These are phyloP conservation scores for Plutella xylostella DNA, from an alignment of 2,888 invertebrate genomes.

Conservation along the genomic window DNA sequence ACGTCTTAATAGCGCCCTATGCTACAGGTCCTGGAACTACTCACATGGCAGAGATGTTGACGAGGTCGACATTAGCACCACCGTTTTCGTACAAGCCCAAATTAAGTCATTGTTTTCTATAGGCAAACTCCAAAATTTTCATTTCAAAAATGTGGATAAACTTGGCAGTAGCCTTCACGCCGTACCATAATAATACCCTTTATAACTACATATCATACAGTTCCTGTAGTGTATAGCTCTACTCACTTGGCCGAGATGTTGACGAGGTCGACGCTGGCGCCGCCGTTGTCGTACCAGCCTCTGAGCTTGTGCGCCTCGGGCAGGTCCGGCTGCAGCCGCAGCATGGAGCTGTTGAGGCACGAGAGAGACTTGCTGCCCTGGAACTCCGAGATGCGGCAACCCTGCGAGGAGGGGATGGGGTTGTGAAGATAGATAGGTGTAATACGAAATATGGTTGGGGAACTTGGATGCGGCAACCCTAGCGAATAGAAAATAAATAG, in stretches of 20 bases:
- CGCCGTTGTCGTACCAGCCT: constrained; percentile 92
- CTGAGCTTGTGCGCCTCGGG: constrained; percentile 86
- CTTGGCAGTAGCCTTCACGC: too few species aligned
- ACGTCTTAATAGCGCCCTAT: too few species aligned
- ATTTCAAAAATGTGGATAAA: too few species aligned
- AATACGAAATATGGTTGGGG: not conserved
- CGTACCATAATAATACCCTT: too few species aligned
- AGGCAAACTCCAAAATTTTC: too few species aligned
- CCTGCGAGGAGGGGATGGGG: constrained; percentile 34
- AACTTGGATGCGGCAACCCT: too few species aligned
- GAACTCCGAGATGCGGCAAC: constrained; percentile 87
- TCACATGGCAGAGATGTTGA: constrained; percentile 75
- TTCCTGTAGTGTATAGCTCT: constrained; percentile 12
- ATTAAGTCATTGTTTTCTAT: too few species aligned
- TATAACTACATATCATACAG: too few species aligned
- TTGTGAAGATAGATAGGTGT: not conserved
- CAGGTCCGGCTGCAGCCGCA: constrained; percentile 90
- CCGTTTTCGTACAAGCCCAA: constrained; percentile 94
- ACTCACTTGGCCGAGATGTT: constrained; percentile 74
- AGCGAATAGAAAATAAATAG: too few species aligned
- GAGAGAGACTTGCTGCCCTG: constrained; percentile 82
- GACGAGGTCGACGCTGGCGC: constrained; percentile 70
- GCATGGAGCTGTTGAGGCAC: constrained; percentile 66
- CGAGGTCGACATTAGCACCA: constrained; percentile 72
- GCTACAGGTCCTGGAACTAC: too few species aligned